Base-by-base conservation (phyloP, 2,888 invertebrate genomes). In the Acleris emargana region DNA sequence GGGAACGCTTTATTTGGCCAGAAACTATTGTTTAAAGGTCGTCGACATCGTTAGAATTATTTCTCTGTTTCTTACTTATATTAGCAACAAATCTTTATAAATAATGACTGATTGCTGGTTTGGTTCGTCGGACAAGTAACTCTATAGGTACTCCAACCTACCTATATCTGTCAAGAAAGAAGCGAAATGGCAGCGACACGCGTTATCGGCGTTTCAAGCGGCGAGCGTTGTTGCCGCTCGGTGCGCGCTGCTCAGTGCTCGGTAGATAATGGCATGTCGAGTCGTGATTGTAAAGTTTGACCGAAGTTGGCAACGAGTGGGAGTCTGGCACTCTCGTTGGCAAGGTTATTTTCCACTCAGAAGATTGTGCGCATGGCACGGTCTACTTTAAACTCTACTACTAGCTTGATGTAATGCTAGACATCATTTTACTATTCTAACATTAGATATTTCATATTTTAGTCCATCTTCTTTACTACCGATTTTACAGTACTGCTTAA, bases 141-240 rank as follows among this genome's bases (percentile, higher is more conserved):
- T 45, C 11, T 20, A 6, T 20, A n/a, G n/a, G n/a, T n/a, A 54
- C 38, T n/a, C 57, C 55, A 25, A 45, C 25, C 13, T 28, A 25
- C 43, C 22, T 47, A 32, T 32, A 32, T 32, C 58, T 42, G 61
- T 68, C 61, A 63, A 62, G 64, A 61, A 50, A 62, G 64, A 61
- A 50, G 54, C 71, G 67, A 61, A 67, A 67, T 69, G 72, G 75
- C 79, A 78, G 76, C 77, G 72, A 71, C 75, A 11, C 13, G 75
- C 78, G 60, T 62, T 62, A 59, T 58, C 67, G 62, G 62, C 45
- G 63, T 60, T 71, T 62, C 67, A 69, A 58, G 42, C 58, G 53
- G 38, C 32, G 43, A 54, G 62, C 62, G 54, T 51, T 38, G 58
- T 67, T 62, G 62, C 62, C 62, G 50, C 51, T 66, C 57, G 22